Base-by-base conservation (phyloP, 2,113 vertebrate species). In the Hemibagrus wyckioides region DNA sequence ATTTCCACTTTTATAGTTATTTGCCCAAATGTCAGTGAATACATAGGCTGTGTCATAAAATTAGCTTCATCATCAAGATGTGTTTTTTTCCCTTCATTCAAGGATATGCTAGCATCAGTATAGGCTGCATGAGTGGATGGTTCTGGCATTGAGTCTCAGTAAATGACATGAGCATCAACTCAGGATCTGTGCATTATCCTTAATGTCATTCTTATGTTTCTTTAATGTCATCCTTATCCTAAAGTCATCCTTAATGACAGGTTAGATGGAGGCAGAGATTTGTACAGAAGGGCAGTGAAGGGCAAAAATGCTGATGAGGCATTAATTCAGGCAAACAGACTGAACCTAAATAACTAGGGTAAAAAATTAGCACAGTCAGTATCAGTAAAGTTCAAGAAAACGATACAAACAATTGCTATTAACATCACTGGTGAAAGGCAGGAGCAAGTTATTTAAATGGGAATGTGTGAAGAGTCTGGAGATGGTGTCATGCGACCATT, bases 1-100 rank as follows among this genome's bases (percentile, higher is more conserved):
- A 52, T 52, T 79, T 75, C 9, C 71, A 75, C 75, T 77, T 77
- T 77, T n/a, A 77, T 52, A 30, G 30, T 80, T 80, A 80, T 57
- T 80, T 80, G 77, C 19, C 50, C 17, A 25, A 80, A 80, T 57
- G 76, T 33, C 76, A 33, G 28, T 79, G 77, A 33, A 39, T 36
- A 13, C 19, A 23, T 28, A 56, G 30, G 52, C 52, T 28, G 0
- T 23, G 77, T 23, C 17, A 56, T 80, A 36, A 80, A 80, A 56
- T 56, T 80, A 56, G 30, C 19, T 80, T 80, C 0, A 8, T 56
- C 52, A 80, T 11, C 28, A 25, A 17, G 1, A 15, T 33, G 9
- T 0, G 7, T 71, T 71, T 75, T 44, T 39, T 73, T 44, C 11
- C 30, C 7, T 6, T 25, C 59, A 63, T 63, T 28, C 59, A 33